Evolutionary conservation across 2,888 invertebrate genomes (phyloP), one percentile per base, ranked within the genome.

Genomic region (Drosophila mimetica): DNA sequence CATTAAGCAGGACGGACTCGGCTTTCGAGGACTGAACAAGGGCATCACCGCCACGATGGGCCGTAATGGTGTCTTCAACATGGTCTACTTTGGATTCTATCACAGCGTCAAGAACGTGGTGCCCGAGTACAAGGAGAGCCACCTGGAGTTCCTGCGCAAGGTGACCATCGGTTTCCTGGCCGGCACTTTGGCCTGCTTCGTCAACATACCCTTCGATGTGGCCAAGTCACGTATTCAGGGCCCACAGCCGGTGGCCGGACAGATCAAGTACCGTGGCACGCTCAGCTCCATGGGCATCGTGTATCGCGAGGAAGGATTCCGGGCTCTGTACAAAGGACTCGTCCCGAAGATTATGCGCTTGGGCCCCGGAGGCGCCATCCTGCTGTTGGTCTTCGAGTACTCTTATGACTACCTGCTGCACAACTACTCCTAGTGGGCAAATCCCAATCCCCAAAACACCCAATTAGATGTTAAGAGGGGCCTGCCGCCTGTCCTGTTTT

Each of bases 191-290:
- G 98, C 96, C 8, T 98, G 97, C 5, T 94, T 95, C 77, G 93
- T 96, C 47, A 98, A 98, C 91, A 98, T 98, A 92, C 98, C 98
- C 6, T 98, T 98, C 91, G 98, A 98, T 90, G 98, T 98, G 28
- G 98, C 97, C 22, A 98, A 98, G 92, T 97, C 97, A 79, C 94
- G 98, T 55, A 98, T 98, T 78, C 98, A 98, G 91, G 98, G 97
- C 0, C 97, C 98, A 1, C 97, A 97, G 90, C 97, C 98, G 1
- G 82, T 90, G 48, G 92, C 94, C 0, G 95, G 95, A 0, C 83
- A 94, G 70, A 93, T 96, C 48, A 97, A 97, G 89, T 98, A 98
- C 89, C 93, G 93, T 34, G 94, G 95, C 20, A 97, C 97, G 1
- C 92, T 96, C 47, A 93, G 93, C 30, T 94, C 97, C 0, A 94